Percentiles rank a stretch among this genome's conserved stretches.
phyloP scores from a whole-genome alignment of 2,113 vertebrate species.

The Coracopsis vasa region DNA sequence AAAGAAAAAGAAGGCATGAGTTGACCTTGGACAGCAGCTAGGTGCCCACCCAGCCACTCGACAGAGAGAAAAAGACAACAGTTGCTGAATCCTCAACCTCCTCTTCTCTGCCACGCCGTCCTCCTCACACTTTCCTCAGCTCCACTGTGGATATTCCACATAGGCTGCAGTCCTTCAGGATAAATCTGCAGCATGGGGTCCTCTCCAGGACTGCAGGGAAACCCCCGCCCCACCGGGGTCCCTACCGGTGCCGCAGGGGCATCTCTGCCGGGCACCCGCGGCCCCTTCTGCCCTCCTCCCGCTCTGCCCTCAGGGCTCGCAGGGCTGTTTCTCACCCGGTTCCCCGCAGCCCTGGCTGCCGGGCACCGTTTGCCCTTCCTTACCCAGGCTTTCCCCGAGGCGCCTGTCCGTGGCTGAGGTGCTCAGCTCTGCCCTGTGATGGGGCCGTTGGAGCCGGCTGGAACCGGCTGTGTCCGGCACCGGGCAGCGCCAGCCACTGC shows the following conservation, averaged over 20 bases:
- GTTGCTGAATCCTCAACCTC: neutral
- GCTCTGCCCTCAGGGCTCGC: neutral
- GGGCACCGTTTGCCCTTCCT: neutral
- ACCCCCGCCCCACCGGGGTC: fast-evolving
- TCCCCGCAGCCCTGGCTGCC: neutral
- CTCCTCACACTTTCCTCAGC: neutral
- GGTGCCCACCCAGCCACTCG: no score
- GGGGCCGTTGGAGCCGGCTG: neutral
- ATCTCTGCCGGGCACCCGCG: neutral
- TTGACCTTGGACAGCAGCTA: neutral
- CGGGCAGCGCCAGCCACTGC: neutral
- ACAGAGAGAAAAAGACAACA: neutral
- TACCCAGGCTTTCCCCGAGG: neutral
- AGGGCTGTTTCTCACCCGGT: neutral
- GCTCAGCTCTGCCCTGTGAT: neutral
- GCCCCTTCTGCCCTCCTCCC: neutral
- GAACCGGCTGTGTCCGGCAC: no score
- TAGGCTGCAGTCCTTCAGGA: no score
- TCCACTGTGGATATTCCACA: no score
- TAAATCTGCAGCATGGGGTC: neutral
- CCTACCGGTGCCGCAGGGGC: fast-evolving
- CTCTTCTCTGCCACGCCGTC: neutral
- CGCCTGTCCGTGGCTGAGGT: neutral
- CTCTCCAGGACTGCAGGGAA: neutral
- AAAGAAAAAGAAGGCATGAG: neutral